Evolutionary conservation across 1,140 invertebrate species (phyloP), one percentile per base, ranked within the genome.

Genomic region (Zelostemma sp.): DNA sequence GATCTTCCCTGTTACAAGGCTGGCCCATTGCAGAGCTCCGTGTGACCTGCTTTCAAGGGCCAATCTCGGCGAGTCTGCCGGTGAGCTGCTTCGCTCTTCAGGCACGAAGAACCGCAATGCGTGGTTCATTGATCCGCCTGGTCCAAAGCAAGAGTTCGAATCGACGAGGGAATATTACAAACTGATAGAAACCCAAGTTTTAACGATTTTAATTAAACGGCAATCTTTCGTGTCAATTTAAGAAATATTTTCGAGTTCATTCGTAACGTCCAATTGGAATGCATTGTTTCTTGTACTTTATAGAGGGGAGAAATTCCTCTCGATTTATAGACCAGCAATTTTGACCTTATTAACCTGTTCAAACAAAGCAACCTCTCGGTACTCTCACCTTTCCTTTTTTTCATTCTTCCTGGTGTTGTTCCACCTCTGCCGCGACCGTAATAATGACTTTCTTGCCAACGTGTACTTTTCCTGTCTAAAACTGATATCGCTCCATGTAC

Each of bases 301-400:
- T n/a, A n/a, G n/a, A n/a, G n/a, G n/a, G n/a, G n/a, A n/a, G n/a
- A n/a, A n/a, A n/a, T n/a, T n/a, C n/a, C n/a, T n/a, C n/a, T n/a
- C n/a, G n/a, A n/a, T n/a, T n/a, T n/a, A n/a, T n/a, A n/a, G n/a
- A n/a, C n/a, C n/a, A n/a, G n/a, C n/a, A n/a, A n/a, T n/a, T n/a
- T n/a, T n/a, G 41, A 43, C 41, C 41, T 17, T 43, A 6, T 43
- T 43, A 1, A 11, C 6, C 66, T 45, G 50, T 55, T 55, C 56
- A 46, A 49, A 64, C 47, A 28, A 19, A 38, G 43, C 60, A 41
- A 57, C 61, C 61, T 70, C 53, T 64, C 64, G 51, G 48, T 65
- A 61, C 67, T 65, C 67, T 70, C 62, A 62, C 58, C 61, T 66
- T 66, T 66, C 48, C 25, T 64, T 65, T 70, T 66, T 62, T 57